These are phyloP conservation scores for Watsonalla cultraria DNA, from an alignment of 2,888 invertebrate species.

Conservation along the genomic window DNA sequence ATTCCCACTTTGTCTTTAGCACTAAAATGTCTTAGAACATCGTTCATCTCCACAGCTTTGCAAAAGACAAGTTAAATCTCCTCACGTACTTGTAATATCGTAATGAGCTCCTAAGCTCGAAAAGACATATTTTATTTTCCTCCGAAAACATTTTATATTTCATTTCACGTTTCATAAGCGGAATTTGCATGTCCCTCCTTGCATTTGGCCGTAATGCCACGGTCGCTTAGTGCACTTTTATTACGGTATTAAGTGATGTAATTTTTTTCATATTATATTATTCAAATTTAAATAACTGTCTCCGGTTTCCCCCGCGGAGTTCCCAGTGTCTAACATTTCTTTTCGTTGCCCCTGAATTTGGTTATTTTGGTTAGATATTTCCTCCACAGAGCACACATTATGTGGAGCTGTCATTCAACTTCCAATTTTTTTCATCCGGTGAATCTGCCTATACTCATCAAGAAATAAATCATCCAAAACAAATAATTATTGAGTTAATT, in stretches of 20 bases:
- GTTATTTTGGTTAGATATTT: constrained; percentile 70
- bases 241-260: constrained; percentile 80
- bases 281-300: constrained; percentile 81
- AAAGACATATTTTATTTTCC: constrained; percentile 73
- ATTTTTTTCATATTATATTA: constrained; percentile 80
- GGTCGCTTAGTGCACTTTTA: constrained; percentile 80
- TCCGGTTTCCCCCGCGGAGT: constrained; percentile 72
- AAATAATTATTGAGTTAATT: too few species aligned
- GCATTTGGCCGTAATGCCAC: constrained; percentile 74
- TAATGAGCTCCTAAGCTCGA: constrained; percentile 69
- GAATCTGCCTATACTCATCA: too few species aligned
- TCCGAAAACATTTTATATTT: constrained; percentile 74
- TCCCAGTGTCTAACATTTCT: constrained; percentile 66
- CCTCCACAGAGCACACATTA: constrained; percentile 37
- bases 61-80: constrained; percentile 61
- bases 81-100: constrained; percentile 72
- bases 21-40: constrained; percentile 21
- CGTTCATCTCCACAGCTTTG: constrained; percentile 42
- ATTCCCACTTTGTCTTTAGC: not conserved
- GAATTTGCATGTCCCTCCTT: constrained; percentile 72
- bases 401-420: constrained; percentile 31
- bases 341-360: constrained; percentile 71
- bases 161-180: constrained; percentile 77
- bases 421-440: not conserved
- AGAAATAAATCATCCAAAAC: too few species aligned